A percentile compares a stretch with the other conserved stretches of the same genome.
phyloP scores from a whole-genome alignment of 92 coral and sea anemone species.

The Palythoa grandis region DNA sequence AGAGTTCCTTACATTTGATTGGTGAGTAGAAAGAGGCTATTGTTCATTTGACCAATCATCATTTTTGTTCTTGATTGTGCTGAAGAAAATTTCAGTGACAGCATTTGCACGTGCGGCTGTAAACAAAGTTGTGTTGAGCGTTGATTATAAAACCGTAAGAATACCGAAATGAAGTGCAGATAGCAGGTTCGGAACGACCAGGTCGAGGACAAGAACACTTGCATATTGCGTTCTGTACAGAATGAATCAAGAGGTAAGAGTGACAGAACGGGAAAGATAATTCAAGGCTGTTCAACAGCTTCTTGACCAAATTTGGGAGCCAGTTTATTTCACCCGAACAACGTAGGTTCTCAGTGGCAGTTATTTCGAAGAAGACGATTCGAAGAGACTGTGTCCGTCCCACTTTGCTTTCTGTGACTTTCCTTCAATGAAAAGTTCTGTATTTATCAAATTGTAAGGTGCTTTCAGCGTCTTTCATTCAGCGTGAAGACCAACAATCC shows the following conservation, averaged over 20 bases:
- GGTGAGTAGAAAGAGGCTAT: background rate
- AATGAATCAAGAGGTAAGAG: constrained; percentile 44
- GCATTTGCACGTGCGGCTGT: constrained; percentile 46
- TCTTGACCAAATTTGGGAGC: constrained; percentile 22
- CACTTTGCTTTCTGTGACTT: background rate
- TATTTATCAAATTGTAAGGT: background rate
- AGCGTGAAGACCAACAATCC: constrained; percentile 23
- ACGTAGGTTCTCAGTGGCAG: background rate
- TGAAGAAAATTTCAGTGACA: background rate
- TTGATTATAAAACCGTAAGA: constrained; percentile 16
- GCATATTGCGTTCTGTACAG: constrained; percentile 3
- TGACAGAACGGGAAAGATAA: background rate
- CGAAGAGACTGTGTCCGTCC: background rate
- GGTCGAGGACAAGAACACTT: constrained; percentile 8
- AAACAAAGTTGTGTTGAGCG: constrained; percentile 22
- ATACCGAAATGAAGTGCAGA: constrained; percentile 35
- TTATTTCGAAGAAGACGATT: background rate
- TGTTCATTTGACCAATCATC: constrained; percentile 24
- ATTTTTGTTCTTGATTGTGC: background rate
- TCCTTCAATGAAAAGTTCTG: constrained; percentile 8
- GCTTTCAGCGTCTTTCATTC: constrained; percentile 52
- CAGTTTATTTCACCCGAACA: background rate
- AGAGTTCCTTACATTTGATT: constrained; percentile 8
- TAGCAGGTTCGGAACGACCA: constrained; percentile 1
- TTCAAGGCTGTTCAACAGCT: constrained; percentile 12